Conservation (phyloP, 1,140 invertebrate genomes). For the Eriosoma lanigerum region DNA sequence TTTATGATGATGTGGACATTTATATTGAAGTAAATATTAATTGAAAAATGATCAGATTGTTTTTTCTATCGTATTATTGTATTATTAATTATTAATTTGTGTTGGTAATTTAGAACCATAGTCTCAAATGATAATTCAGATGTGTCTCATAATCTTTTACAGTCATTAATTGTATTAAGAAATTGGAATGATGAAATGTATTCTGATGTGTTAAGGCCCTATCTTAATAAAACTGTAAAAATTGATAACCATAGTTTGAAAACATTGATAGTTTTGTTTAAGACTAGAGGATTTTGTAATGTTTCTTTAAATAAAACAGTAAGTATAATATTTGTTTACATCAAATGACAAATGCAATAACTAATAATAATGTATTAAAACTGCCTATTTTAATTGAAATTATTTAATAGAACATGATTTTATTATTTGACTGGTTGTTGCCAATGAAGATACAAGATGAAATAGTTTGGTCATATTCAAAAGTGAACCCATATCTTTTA, state of each 20-base stretch:
- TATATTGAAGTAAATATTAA: slow-evolving; percentile 44
- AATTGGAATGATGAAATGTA: slow-evolving; percentile 34
- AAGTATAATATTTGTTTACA: background rate
- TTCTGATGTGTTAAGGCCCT: slow-evolving; percentile 17
- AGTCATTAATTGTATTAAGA: slow-evolving; percentile 11
- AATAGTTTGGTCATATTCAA: background rate
- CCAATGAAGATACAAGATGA: background rate
- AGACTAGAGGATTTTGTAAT: background rate
- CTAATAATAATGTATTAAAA: no score
- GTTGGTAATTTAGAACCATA: background rate
- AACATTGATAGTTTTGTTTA: slow-evolving; percentile 34
- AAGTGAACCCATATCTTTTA: slow-evolving; percentile 23
- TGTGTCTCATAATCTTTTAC: slow-evolving; percentile 28
- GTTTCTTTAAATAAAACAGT: background rate
- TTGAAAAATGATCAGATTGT: background rate
- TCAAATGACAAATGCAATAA: no score
- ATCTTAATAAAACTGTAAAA: slow-evolving; percentile 32
- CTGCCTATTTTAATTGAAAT: no score
- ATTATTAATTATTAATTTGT: background rate
- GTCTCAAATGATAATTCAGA: slow-evolving; percentile 6
- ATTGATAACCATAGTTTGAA: slow-evolving; percentile 28
- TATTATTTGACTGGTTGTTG: slow-evolving; percentile 33
- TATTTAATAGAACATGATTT: slow-evolving; percentile 21
- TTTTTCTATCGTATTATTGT: background rate
- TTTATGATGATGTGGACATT: slow-evolving; percentile 6